Evolutionary conservation across 2,797 vertebrate species (phyloP).

Genomic region (Picus viridis): DNA sequence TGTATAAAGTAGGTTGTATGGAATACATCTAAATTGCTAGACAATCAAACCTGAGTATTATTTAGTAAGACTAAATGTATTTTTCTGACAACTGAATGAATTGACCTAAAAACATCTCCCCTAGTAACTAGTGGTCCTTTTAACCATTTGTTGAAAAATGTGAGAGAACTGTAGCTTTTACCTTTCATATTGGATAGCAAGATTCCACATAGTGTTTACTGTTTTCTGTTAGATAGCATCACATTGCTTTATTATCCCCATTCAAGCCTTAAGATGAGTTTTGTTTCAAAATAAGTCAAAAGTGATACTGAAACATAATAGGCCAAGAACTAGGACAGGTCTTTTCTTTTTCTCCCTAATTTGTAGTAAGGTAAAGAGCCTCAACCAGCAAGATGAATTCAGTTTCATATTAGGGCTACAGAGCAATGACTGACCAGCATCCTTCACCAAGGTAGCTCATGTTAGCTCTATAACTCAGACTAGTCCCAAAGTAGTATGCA

Average conservation of each 20-base stretch:
- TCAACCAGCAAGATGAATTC: not conserved
- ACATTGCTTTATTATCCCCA: constrained; percentile 71
- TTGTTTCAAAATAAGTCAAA: constrained; percentile 54
- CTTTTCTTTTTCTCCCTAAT: not conserved
- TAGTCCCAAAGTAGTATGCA: not conserved
- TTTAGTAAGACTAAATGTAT: constrained; percentile 68
- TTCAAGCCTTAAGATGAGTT: constrained; percentile 68
- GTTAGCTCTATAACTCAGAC: not conserved
- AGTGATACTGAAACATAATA: constrained; percentile 49
- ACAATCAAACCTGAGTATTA: constrained; percentile 80
- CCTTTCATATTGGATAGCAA: constrained; percentile 60
- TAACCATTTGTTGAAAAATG: constrained; percentile 76
- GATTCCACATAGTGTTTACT: constrained; percentile 73
- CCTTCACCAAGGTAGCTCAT: not conserved
- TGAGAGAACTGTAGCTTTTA: constrained; percentile 53
- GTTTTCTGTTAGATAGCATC: constrained; percentile 72
- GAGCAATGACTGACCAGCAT: not conserved
- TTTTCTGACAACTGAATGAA: constrained; percentile 73
- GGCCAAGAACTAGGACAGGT: constrained; percentile 65
- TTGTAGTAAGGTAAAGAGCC: not conserved
- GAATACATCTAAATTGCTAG: constrained; percentile 71
- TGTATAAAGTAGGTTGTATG: constrained; percentile 74
- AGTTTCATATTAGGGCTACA: not conserved
- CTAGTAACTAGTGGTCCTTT: constrained; percentile 77
- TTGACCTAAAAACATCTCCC: constrained; percentile 77